Base-by-base conservation (phyloP, 2,797 vertebrate genomes). In the Poeciliopsis presidionis region DNA sequence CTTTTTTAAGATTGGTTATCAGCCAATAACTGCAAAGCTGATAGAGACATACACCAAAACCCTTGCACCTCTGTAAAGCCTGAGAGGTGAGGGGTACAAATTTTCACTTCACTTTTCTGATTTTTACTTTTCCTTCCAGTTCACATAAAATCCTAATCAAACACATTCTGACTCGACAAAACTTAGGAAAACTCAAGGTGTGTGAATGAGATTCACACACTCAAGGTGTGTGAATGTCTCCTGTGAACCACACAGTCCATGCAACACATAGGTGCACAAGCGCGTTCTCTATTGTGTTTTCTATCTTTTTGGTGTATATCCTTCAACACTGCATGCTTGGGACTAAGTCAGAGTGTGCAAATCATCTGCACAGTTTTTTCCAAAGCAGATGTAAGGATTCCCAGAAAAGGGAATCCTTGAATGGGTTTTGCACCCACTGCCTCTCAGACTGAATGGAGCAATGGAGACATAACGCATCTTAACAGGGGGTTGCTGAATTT, bases 401-500 rank as follows among this genome's bases (percentile, higher is more conserved):
- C 49, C 77, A 81, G 61, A 47, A 45, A 59, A 61, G 84, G 84
- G 84, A 87, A 87, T 84, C 89, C 78, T 84, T 79, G n/a, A 76
- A 73, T 45, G 65, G 73, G 13, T n/a, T 25, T 49, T 67, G 72
- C 49, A 30, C 72, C 74, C 63, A 63, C 18, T 46, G 57, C 57
- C 36, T 57, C n/a, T 49, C 30, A 79, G 4, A 39, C 43, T 2
- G 47, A 30, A 14, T 74, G 55, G 53, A 81, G 45, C 73, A 47
- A 47, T 28, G 63, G 59, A 67, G 74, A 74, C 61, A 69, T 11
- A 73, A 69, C 20, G 33, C 12, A 74, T 69, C 39, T 9, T 11
- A 75, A 36, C 46, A 77, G 28, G 16, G 1, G 0, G 30, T 63
- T 12, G 41, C 28, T 46, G 61, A n/a, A 41, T 25, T 36, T 47